Conservation (phyloP, 2,888 invertebrate genomes). For the Dryococelus australis region DNA sequence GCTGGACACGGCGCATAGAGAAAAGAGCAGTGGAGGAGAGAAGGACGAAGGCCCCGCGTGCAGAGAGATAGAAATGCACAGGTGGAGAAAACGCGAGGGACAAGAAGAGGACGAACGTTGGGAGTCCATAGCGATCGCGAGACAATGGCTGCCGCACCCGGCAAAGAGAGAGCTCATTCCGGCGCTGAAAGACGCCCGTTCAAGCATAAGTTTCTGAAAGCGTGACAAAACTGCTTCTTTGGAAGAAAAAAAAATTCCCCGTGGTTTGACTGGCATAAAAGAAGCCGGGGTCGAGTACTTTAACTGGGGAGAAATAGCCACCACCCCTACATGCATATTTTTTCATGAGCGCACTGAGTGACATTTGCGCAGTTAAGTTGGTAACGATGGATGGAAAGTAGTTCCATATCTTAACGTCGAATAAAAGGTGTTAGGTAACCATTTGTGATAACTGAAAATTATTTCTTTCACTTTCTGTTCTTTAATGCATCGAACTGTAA, state of each 20-base stretch:
- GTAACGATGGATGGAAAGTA: no score
- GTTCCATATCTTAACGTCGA: no score
- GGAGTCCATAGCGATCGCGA: background rate
- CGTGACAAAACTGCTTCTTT: background rate
- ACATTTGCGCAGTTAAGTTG: no score
- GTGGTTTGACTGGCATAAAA: no score
- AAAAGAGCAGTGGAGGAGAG: background rate
- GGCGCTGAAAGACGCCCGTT: background rate
- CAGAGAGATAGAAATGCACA: background rate
- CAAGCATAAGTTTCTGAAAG: background rate
- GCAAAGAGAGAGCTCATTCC: background rate
- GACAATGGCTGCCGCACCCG: background rate
- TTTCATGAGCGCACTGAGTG: no score
- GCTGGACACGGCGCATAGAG: background rate
- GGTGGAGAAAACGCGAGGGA: background rate
- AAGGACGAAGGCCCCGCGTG: background rate
- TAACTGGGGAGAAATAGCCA: no score
- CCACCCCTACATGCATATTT: no score
- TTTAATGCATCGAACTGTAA: no score
- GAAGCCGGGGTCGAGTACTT: no score
- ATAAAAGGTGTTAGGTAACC: no score
- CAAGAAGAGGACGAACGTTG: background rate
- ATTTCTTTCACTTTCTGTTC: no score
- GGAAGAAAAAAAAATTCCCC: background rate
- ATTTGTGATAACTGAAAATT: no score